Evolutionary conservation across 2,113 vertebrate species (phyloP), one percentile per base, ranked within the genome.

Genomic region (Hassar affinis): DNA sequence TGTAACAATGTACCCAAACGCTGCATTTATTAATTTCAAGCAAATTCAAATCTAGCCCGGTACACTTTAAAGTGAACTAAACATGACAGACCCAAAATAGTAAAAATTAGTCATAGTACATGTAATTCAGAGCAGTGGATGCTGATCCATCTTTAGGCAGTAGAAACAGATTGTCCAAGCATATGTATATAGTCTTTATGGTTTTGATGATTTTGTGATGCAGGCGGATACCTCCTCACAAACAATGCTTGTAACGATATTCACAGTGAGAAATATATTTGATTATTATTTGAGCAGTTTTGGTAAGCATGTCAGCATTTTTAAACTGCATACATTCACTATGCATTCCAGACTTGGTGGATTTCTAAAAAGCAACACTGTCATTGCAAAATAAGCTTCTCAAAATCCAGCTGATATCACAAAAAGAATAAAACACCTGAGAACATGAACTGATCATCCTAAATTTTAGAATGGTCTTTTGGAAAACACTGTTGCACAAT

Each of bases 111-210:
- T 42, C 30, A 68, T 42, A 38, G 22, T 18, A 54, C 64, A 69
- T 54, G 33, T 30, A 38, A 17, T 54, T 10, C 51, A 56, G 25
- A 45, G 22, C 9, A 59, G 15, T 56, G 22, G 14, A 81, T 12
- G 49, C 27, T 68, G 25, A 57, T 59, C 54, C 6, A n/a, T 57
- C 47, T 78, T 25, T 57, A 64, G 35, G 15, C 64, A 38, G 77
- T 20, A 79, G 54, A 49, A 54, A 69, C n/a, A 76, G 82, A 86
- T 87, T 89, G 84, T 87, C 84, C 71, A 86, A 84, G 49, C 78
- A 62, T 27, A 62, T 38, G 17, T 77, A 35, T 57, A 47, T 76
- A 66, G 51, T 77, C 45, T 33, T 59, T 62, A 49, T 59, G 80
- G 79, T 57, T 66, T 81, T 51, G 35, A 78, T 86, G 75, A 27